Evolutionary conservation across 2,888 invertebrate species (phyloP).

Genomic region (Synanthedon formicaeformis): DNA sequence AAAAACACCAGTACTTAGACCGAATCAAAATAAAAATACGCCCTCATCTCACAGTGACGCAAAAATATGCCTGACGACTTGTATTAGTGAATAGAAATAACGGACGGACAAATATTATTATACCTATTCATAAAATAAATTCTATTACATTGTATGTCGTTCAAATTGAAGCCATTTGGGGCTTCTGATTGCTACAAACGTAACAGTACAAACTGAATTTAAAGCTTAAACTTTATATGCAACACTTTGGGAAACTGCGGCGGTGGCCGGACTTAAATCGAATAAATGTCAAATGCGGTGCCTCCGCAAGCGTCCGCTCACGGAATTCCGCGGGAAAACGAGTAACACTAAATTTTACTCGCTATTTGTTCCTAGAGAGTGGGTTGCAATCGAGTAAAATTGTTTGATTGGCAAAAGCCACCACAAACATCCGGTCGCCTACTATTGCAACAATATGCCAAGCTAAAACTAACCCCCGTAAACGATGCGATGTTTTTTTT

Average conservation of each 20-base stretch:
- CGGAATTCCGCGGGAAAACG: slow-evolving; percentile 15
- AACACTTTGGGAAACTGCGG: slow-evolving; percentile 35
- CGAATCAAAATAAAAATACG: too few species aligned
- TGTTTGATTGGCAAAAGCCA: neutral
- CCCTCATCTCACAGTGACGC: too few species aligned
- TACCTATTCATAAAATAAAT: too few species aligned
- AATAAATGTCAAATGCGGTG: slow-evolving; percentile 55
- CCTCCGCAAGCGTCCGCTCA: slow-evolving; percentile 1
- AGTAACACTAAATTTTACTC: slow-evolving; percentile 36
- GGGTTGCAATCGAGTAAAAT: neutral
- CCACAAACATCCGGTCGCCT: neutral
- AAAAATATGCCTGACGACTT: too few species aligned
- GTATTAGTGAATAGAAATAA: too few species aligned
- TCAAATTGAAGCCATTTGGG: slow-evolving; percentile 26
- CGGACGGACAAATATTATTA: too few species aligned
- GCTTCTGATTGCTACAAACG: neutral
- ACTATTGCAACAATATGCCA: too few species aligned
- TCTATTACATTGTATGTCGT: too few species aligned
- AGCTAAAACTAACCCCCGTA: too few species aligned
- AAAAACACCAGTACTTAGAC: too few species aligned
- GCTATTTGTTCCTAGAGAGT: slow-evolving; percentile 16
- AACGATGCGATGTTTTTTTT: too few species aligned
- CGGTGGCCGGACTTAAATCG: slow-evolving; percentile 41
- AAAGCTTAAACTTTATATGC: slow-evolving; percentile 40
- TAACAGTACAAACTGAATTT: slow-evolving; percentile 33